These are phyloP conservation scores for Drosophila gaucha DNA, from an alignment of 2,888 invertebrate genomes.

Conservation along the genomic window DNA sequence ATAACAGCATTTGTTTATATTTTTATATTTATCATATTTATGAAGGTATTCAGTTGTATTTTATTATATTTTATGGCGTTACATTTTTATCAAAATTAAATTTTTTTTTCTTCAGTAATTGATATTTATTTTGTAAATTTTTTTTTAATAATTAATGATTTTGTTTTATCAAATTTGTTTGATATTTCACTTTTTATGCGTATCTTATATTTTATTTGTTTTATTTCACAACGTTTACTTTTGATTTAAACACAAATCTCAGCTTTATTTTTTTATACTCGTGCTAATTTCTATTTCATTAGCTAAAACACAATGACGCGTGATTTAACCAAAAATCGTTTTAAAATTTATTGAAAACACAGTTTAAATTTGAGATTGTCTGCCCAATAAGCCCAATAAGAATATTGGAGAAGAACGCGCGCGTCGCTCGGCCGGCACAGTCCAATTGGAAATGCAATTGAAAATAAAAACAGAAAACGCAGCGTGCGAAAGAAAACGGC, in stretches of 20 bases:
- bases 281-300: slow-evolving; percentile 9
- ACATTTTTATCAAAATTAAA: not conserved
- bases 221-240: not conserved
- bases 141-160: not conserved
- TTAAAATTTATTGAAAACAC: slow-evolving; percentile 2
- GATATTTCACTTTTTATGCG: not conserved
- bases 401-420: slow-evolving; percentile 48
- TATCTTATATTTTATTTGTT: not conserved
- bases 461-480: slow-evolving; percentile 63
- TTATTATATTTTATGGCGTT: not conserved
- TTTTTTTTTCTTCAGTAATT: too few species aligned
- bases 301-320: slow-evolving; percentile 18
- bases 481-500: slow-evolving; percentile 64
- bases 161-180: not conserved
- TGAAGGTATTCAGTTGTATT: not conserved
- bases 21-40: not conserved
- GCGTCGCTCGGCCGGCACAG: slow-evolving; percentile 44
- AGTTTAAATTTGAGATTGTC: not conserved
- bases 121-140: too few species aligned
- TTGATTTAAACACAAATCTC: slow-evolving; percentile 21
- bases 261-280: slow-evolving; percentile 13
- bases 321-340: slow-evolving; percentile 14
- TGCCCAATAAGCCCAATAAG: too few species aligned
- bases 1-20: not conserved
- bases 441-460: slow-evolving; percentile 76